Conservation (phyloP, 2,888 invertebrate species). For the Tridacna gigas region DNA sequence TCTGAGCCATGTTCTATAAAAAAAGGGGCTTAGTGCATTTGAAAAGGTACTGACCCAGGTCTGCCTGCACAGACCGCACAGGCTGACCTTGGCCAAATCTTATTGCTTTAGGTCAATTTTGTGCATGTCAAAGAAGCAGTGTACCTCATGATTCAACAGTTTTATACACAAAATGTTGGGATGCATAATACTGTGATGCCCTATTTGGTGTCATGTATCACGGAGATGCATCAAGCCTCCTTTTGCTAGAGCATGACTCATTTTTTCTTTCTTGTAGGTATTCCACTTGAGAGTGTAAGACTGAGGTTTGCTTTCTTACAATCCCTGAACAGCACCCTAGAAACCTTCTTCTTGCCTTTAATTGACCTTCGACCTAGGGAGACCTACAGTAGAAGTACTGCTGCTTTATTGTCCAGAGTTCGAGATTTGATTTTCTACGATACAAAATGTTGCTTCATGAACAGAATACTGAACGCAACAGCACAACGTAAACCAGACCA, state of each 20-base stretch:
- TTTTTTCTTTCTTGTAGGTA: slow-evolving; percentile 65
- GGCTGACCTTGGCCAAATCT: too few relatives aligned
- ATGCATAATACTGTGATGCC: too few relatives aligned
- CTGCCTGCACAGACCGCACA: too few relatives aligned
- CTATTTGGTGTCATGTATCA: too few relatives aligned
- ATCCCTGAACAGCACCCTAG: slow-evolving; percentile 81
- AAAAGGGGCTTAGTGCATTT: too few relatives aligned
- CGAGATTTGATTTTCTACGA: slow-evolving; percentile 82
- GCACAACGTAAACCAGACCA: slow-evolving; percentile 83
- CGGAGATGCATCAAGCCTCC: too few relatives aligned
- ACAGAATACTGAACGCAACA: slow-evolving; percentile 82
- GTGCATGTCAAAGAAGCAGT: too few relatives aligned
- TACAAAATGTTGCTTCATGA: slow-evolving; percentile 81
- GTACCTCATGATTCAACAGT: too few relatives aligned
- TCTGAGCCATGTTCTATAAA: too few relatives aligned
- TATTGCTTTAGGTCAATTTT: too few relatives aligned
- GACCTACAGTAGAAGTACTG: slow-evolving; percentile 79
- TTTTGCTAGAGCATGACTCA: not conserved
- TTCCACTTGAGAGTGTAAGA: slow-evolving; percentile 81
- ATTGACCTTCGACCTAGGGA: slow-evolving; percentile 80
- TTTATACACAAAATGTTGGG: too few relatives aligned
- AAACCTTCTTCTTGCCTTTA: slow-evolving; percentile 82
- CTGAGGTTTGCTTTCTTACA: slow-evolving; percentile 82
- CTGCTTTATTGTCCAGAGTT: slow-evolving; percentile 75
- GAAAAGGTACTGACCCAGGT: too few relatives aligned